Conservation (phyloP, 2,797 vertebrate genomes). For the Adelosebastes latens region DNA sequence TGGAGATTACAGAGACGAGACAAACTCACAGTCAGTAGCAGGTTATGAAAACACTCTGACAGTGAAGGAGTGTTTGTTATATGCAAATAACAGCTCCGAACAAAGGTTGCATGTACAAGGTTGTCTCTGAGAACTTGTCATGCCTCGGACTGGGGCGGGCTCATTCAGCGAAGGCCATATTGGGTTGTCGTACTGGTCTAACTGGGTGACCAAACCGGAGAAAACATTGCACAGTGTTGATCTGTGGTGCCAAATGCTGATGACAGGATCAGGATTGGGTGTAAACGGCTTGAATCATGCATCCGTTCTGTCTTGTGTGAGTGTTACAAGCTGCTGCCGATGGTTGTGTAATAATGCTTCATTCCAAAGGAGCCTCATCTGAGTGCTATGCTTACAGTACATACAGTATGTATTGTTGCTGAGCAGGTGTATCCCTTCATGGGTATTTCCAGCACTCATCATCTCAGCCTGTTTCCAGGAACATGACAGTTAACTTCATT, state of each 20-base stretch:
- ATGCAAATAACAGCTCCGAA: neutral
- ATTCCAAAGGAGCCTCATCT: neutral
- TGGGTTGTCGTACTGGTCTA: neutral
- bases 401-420: neutral
- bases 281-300: slow-evolving; percentile 7
- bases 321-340: slow-evolving; percentile 19
- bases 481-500: neutral
- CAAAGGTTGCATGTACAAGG: neutral
- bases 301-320: slow-evolving; percentile 9
- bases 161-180: neutral
- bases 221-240: neutral
- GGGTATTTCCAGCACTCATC: neutral
- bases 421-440: slow-evolving; percentile 4
- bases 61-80: neutral
- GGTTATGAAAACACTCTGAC: neutral
- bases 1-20: neutral
- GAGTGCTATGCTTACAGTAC: neutral
- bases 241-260: slow-evolving; percentile 9
- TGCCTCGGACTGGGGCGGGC: neutral
- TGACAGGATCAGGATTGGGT: neutral
- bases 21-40: neutral
- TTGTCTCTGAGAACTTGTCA: neutral
- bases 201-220: neutral
- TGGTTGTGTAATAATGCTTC: slow-evolving; percentile 11
- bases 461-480: neutral